Percentiles rank a stretch among this genome's conserved stretches.
phyloP scores from a whole-genome alignment of 2,113 vertebrate genomes.

The Brachyhypopomus gauderio region DNA sequence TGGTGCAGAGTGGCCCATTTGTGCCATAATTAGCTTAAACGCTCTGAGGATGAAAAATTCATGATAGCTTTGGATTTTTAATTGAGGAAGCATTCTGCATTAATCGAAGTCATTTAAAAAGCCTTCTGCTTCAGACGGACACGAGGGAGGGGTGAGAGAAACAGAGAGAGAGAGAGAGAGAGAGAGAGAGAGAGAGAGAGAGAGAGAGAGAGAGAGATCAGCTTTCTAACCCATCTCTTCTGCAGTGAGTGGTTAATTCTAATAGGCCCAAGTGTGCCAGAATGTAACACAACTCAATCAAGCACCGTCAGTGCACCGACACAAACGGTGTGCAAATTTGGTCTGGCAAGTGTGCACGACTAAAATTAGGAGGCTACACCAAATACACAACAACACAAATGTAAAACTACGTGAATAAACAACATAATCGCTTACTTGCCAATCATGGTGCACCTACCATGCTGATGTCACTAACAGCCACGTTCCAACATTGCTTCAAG shows the following conservation, averaged over 20 bases:
- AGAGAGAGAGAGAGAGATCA: conserved; percentile 39
- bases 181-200: conserved; percentile 26
- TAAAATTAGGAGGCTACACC: too few relatives aligned
- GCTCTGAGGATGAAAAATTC: conserved; percentile 89
- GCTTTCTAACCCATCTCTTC: conserved; percentile 41
- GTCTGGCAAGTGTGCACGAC: too few relatives aligned
- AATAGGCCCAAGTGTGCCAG: conserved; percentile 45
- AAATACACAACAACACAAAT: too few relatives aligned
- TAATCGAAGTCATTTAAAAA: conserved; percentile 85
- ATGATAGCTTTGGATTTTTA: conserved; percentile 87
- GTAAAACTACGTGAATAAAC: too few relatives aligned
- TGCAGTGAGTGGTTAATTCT: conserved; percentile 40
- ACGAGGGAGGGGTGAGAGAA: background rate
- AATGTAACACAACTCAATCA: conserved; percentile 45
- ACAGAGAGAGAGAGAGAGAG: conserved; percentile 35
- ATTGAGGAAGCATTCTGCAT: conserved; percentile 86
- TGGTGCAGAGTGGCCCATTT: conserved; percentile 85
- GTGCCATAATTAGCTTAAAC: conserved; percentile 88
- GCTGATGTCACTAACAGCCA: too few relatives aligned
- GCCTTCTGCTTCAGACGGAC: conserved; percentile 64
- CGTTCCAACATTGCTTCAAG: too few relatives aligned
- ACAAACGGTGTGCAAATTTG: background rate
- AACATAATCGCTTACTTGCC: too few relatives aligned
- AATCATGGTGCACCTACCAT: too few relatives aligned
- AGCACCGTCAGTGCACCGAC: conserved; percentile 7